Conservation (phyloP, 1,140 invertebrate genomes). For the Dufourea novaeangliae region DNA sequence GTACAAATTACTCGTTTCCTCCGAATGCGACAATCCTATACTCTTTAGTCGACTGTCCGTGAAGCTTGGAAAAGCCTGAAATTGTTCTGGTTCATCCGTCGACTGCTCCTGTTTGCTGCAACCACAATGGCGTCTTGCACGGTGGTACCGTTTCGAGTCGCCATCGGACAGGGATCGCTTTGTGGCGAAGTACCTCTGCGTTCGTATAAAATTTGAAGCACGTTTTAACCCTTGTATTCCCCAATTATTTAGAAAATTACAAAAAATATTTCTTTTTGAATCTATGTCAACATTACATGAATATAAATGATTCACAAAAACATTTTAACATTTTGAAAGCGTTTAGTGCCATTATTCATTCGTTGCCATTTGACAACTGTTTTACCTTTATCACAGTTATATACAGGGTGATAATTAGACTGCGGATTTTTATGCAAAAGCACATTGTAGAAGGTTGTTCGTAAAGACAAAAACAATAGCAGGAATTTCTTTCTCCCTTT, state of each 20-base stretch:
- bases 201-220: conserved; percentile 33
- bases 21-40: conserved; percentile 68
- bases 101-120: conserved; percentile 4
- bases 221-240: not conserved
- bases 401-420: no score
- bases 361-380: no score
- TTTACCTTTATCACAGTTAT: no score
- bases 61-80: conserved; percentile 73
- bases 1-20: conserved; percentile 59
- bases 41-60: conserved; percentile 65
- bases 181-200: conserved; percentile 55
- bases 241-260: not conserved
- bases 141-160: conserved; percentile 51
- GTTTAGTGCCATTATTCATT: no score
- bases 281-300: no score
- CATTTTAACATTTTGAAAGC: no score
- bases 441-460: no score
- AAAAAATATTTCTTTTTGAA: no score
- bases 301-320: no score
- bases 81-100: conserved; percentile 44
- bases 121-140: conserved; percentile 19
- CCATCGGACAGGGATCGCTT: conserved; percentile 72
- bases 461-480: no score
- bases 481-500: no score
- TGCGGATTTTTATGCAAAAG: no score